These are phyloP conservation scores for Pterostichus niger DNA, from an alignment of 2,888 invertebrate species.

Conservation along the genomic window DNA sequence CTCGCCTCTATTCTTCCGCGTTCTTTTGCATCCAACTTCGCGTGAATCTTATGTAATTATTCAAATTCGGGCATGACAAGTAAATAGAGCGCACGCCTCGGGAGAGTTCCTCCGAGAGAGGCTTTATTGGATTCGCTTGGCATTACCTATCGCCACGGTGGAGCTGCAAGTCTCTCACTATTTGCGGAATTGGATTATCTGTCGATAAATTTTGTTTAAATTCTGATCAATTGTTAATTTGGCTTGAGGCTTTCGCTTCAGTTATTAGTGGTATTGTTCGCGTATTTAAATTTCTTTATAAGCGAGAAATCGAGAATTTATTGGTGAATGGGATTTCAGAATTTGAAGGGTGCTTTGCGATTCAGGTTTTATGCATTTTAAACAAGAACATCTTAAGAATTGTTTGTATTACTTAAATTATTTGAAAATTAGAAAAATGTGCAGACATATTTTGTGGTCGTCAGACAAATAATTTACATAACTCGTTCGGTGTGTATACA, in stretches of 20 bases:
- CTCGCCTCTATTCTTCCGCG: not conserved
- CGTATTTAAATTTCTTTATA: too few species aligned
- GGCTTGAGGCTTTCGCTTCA: not conserved
- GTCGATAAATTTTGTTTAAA: constrained; percentile 29
- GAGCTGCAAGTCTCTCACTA: not conserved
- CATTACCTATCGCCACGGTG: constrained; percentile 47
- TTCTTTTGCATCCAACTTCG: not conserved
- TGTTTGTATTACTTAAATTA: too few species aligned
- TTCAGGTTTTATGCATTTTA: too few species aligned
- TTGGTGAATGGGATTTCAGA: too few species aligned
- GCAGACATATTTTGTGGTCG: too few species aligned
- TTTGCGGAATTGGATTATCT: constrained; percentile 8
- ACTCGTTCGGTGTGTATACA: too few species aligned
- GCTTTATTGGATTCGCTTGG: constrained; percentile 63
- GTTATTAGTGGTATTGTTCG: too few species aligned
- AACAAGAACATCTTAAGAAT: too few species aligned
- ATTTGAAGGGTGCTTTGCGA: too few species aligned
- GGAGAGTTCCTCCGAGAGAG: constrained; percentile 46
- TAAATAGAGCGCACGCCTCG: constrained; percentile 57
- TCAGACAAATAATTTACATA: too few species aligned
- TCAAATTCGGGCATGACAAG: constrained; percentile 66
- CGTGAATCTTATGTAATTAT: constrained; percentile 65
- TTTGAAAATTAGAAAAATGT: too few species aligned
- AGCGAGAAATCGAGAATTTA: too few species aligned
- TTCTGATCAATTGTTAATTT: constrained; percentile 53